Percentiles rank a stretch among this genome's conserved stretches.
These are phyloP conservation scores for Microcebus murinus DNA, from an alignment of 2,113 vertebrate species.

Conservation along the genomic window DNA sequence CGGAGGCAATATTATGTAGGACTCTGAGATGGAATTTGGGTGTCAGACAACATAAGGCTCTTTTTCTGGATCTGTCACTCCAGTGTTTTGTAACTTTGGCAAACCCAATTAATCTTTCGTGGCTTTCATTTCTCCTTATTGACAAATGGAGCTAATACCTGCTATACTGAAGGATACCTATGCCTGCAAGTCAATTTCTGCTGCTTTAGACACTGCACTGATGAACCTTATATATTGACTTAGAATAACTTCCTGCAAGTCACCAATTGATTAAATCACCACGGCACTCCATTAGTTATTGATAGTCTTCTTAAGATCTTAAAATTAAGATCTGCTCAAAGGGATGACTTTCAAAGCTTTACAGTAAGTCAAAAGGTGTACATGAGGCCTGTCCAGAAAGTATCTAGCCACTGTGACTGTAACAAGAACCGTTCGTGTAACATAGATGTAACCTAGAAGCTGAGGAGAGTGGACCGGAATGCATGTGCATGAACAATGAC, in stretches of 20 bases:
- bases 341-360: conserved; percentile 30
- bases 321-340: conserved; percentile 29
- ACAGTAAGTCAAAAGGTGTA: background rate
- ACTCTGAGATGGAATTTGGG: conserved; percentile 38
- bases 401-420: too few relatives aligned
- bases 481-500: too few relatives aligned
- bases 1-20: conserved; percentile 34
- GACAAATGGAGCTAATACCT: conserved; percentile 68
- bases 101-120: conserved; percentile 66
- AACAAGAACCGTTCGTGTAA: too few relatives aligned
- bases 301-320: conserved; percentile 38
- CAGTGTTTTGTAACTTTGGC: conserved; percentile 57
- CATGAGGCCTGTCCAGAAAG: too few relatives aligned
- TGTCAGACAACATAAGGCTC: conserved; percentile 42
- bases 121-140: conserved; percentile 75
- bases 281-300: conserved; percentile 32
- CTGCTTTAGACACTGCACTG: conserved; percentile 48
- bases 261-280: conserved; percentile 39
- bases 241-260: conserved; percentile 54
- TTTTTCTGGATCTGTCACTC: conserved; percentile 40
- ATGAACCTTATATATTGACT: conserved; percentile 65
- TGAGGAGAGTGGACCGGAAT: too few relatives aligned
- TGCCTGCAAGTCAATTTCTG: conserved; percentile 62
- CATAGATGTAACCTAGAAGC: too few relatives aligned
- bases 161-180: conserved; percentile 2